Base-by-base conservation (phyloP, 2,888 invertebrate genomes). In the Hanleya hanleyi region DNA sequence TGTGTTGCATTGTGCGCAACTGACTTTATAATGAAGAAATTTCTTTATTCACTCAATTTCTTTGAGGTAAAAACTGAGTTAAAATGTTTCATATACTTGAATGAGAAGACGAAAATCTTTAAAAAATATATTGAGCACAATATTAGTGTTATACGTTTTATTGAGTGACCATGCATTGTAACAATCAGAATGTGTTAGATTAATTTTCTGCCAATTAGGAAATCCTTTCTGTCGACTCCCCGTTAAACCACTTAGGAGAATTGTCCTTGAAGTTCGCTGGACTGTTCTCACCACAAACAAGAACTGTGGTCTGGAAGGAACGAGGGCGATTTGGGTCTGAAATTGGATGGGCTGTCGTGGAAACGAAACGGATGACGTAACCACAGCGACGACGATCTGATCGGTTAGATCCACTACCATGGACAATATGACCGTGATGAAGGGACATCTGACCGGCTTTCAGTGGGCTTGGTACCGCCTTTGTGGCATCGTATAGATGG, bases 391-490 rank as follows among this genome's bases (percentile, higher is more conserved):
- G 73, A 33, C 81, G 71, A 12, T 64, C 62, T 29, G 83, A 83
- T n/a, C 69, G 73, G 73, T 84, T 84, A 29, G 83, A 76, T n/a
- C 78, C 81, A 67, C 83, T 84, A 32, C 84, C 83, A 51, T 84
- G 84, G 22, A 84, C 77, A 7, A 83, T 67, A 33, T 80, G 78
- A 26, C 83, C 83, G 68, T 84, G 79, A 64, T 84, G 84, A 0
- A 84, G 75, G 12, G 83, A 84, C 81, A 81, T 81, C 73, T 84
- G 81, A 0, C 84, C 84, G 0, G 84, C 81, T 15, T 76, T 78
- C 12, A 84, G 73, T 15, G 82, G 82, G 51, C 84, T 83, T 22
- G 77, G 81, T 0, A 72, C 74, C 3, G 83, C 76, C 69, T 76
- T 74, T 22, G 67, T 70, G n/a, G 71, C 75, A 68, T 84, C 78